phyloP scores from a whole-genome alignment of 2,888 invertebrate species.

The Neoscelio sp. region DNA sequence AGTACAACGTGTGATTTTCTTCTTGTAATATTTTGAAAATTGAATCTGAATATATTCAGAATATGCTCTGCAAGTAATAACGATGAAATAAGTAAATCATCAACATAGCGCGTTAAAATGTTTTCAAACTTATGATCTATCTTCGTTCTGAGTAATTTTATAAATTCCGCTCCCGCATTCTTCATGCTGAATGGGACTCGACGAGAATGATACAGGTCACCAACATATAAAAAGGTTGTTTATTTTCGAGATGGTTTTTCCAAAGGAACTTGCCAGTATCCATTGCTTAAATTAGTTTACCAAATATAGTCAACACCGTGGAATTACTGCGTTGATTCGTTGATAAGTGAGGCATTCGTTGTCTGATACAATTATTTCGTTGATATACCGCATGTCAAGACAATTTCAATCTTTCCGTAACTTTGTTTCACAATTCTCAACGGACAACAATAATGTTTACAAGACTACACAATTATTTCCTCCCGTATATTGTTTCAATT shows the following conservation, averaged over 20 bases:
- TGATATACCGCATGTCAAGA: slow-evolving; percentile 74
- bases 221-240: slow-evolving; percentile 2
- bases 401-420: slow-evolving; percentile 63
- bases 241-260: slow-evolving; percentile 15
- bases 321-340: slow-evolving; percentile 54
- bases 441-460: slow-evolving; percentile 73
- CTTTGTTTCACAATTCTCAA: slow-evolving; percentile 73
- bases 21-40: background rate
- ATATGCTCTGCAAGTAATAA: slow-evolving; percentile 1
- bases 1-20: slow-evolving; percentile 40
- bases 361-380: slow-evolving; percentile 70
- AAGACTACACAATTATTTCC: too few species aligned
- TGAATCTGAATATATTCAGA: background rate
- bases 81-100: slow-evolving; percentile 2
- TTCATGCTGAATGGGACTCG: background rate
- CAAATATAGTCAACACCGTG: slow-evolving; percentile 48
- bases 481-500: too few species aligned
- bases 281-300: slow-evolving; percentile 59
- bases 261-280: slow-evolving; percentile 55
- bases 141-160: background rate
- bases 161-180: background rate
- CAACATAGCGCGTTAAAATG: slow-evolving; percentile 2
- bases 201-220: background rate
- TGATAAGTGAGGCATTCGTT: slow-evolving; percentile 64
- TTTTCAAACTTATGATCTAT: slow-evolving; percentile 6